A percentile compares a stretch with the other conserved stretches of the same genome.
phyloP scores from a whole-genome alignment of 2,888 invertebrate genomes.

The Lagria hirta region DNA sequence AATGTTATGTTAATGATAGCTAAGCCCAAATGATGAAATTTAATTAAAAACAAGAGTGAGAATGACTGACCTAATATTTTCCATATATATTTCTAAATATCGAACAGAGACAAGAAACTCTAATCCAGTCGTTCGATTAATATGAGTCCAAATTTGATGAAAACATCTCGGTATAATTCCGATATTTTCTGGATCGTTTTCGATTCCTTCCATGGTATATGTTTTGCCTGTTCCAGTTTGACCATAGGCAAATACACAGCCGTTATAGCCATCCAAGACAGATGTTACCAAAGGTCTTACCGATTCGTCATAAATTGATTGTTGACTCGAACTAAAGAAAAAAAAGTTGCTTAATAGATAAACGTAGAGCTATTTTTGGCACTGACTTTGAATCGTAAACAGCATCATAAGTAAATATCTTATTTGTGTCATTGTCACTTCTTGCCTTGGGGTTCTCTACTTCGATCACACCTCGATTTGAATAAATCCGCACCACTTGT shows the following conservation, averaged over 20 bases:
- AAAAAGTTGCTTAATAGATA: not conserved
- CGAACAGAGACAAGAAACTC: constrained; percentile 96
- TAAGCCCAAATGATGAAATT: too few species aligned
- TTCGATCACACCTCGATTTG: constrained; percentile 87
- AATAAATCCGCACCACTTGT: constrained; percentile 81
- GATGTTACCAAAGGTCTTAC: constrained; percentile 93
- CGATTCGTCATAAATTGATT: constrained; percentile 93
- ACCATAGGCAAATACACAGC: constrained; percentile 98
- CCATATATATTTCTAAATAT: constrained; percentile 97
- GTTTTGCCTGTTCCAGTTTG: constrained; percentile 96
- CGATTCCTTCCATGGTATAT: constrained; percentile 73
- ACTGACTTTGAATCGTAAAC: constrained; percentile 85
- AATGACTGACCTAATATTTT: constrained; percentile 71
- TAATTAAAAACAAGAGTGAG: too few species aligned
- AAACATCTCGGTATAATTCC: constrained; percentile 84
- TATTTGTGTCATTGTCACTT: constrained; percentile 71
- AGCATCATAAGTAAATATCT: constrained; percentile 96
- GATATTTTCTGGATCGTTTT: constrained; percentile 64
- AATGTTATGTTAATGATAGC: too few species aligned
- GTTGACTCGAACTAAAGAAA: constrained; percentile 75
- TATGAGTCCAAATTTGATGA: constrained; percentile 96
- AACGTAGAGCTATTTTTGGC: not conserved
- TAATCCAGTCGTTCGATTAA: constrained; percentile 84
- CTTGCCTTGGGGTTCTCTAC: constrained; percentile 80
- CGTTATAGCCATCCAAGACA: constrained; percentile 96